A percentile compares a stretch with the other conserved stretches of the same genome.
Conservation (phyloP, 2,113 vertebrate genomes). For the Spheniscus mendiculus region DNA sequence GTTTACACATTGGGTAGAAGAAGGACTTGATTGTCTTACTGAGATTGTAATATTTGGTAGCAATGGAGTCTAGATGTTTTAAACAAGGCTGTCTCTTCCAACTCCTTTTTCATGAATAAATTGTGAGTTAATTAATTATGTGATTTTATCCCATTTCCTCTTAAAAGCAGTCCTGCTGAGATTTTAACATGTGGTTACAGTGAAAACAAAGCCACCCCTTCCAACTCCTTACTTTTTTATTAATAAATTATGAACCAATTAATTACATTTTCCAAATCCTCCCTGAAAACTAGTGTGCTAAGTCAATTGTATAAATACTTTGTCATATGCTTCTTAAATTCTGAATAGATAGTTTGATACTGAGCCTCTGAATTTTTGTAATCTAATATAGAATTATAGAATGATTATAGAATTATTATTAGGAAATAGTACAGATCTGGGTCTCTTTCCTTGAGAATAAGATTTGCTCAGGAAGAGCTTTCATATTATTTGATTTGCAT, state of each 20-base stretch:
- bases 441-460: background rate
- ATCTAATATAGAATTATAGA: background rate
- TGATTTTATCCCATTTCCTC: constrained; percentile 40
- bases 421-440: background rate
- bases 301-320: background rate
- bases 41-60: background rate
- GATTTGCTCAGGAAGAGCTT: background rate
- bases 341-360: background rate
- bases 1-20: background rate
- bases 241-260: background rate
- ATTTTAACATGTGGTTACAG: background rate
- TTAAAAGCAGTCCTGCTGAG: constrained; percentile 21
- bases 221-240: background rate
- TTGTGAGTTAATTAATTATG: constrained; percentile 8
- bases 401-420: background rate
- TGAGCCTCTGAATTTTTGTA: background rate
- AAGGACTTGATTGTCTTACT: background rate
- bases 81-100: background rate
- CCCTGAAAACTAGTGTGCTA: background rate
- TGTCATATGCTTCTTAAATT: background rate
- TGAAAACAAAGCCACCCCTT: background rate
- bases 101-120: constrained; percentile 18
- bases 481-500: background rate
- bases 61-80: background rate
- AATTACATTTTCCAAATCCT: background rate